Percentiles rank a stretch among this genome's conserved stretches.
These are phyloP conservation scores for Elysia chlorotica DNA, from an alignment of 1,140 invertebrate species.

Conservation along the genomic window DNA sequence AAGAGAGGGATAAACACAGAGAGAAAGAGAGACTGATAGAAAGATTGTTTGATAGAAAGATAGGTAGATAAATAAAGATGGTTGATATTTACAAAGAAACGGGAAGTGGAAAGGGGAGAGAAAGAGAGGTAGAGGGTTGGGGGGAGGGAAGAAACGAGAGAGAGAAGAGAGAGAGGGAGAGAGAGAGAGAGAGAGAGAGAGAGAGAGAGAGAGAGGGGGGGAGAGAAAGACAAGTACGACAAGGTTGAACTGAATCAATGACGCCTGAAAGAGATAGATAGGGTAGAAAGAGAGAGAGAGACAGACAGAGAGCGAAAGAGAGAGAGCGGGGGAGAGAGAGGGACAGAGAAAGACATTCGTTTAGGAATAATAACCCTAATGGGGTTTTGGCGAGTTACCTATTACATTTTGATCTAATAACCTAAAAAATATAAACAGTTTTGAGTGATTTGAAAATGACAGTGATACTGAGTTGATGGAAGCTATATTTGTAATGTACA, in stretches of 20 bases:
- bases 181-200: not conserved
- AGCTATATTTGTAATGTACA: too few relatives aligned
- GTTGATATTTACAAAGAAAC: too few relatives aligned
- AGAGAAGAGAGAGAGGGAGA: conserved; percentile 2
- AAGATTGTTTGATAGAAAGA: not conserved
- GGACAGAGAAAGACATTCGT: not conserved
- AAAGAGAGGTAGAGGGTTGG: conserved; percentile 6
- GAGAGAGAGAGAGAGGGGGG: not conserved
- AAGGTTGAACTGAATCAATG: not conserved
- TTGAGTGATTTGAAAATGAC: too few relatives aligned
- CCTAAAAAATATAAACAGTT: not conserved
- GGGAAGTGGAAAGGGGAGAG: not conserved
- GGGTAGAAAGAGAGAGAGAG: not conserved
- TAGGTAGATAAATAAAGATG: not conserved
- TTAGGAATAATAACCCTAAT: not conserved
- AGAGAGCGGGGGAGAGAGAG: too few relatives aligned
- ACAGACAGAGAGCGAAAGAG: too few relatives aligned
- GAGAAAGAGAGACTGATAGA: not conserved
- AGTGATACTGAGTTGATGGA: too few relatives aligned
- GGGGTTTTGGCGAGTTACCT: not conserved
- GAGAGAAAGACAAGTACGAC: not conserved
- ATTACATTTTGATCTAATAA: not conserved
- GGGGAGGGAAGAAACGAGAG: not conserved
- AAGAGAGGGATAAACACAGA: not conserved
- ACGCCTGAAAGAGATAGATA: not conserved